These are phyloP conservation scores for Microctenopoma lineatum DNA, from an alignment of 2,797 vertebrate genomes.

Conservation along the genomic window DNA sequence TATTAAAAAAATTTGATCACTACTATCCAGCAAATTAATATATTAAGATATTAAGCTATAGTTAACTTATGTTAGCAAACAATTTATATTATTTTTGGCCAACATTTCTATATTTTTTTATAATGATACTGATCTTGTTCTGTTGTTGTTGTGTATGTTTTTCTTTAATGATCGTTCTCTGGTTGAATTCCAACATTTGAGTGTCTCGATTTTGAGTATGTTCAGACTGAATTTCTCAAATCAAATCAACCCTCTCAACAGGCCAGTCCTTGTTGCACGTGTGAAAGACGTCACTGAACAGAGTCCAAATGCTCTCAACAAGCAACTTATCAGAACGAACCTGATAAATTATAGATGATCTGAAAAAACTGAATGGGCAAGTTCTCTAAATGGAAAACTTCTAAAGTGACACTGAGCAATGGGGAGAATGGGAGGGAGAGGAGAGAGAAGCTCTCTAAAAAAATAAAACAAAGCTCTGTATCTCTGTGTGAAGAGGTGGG, in stretches of 20 bases:
- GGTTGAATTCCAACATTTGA: no score
- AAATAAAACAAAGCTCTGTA: slow-evolving; percentile 5
- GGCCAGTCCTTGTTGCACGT: slow-evolving; percentile 28
- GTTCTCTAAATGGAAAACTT: slow-evolving; percentile 62
- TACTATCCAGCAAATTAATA: no score
- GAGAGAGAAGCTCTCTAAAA: not conserved
- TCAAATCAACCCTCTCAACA: slow-evolving; percentile 21
- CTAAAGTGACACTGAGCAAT: slow-evolving; percentile 26
- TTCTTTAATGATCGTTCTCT: no score
- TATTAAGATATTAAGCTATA: no score
- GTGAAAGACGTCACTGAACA: not conserved
- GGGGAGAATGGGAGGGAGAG: not conserved
- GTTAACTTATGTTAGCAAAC: no score
- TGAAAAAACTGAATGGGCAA: slow-evolving; percentile 49
- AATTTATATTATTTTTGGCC: no score
- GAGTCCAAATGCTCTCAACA: slow-evolving; percentile 16
- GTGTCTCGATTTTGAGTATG: no score
- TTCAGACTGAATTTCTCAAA: no score
- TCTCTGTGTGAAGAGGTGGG: slow-evolving; percentile 9
- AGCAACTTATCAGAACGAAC: slow-evolving; percentile 36
- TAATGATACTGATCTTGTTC: no score
- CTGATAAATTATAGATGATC: slow-evolving; percentile 65
- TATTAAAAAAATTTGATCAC: no score
- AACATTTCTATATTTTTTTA: no score
- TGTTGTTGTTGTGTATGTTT: no score